Base-by-base conservation (phyloP, 1,140 invertebrate species). In the Drosophila ambigua region DNA sequence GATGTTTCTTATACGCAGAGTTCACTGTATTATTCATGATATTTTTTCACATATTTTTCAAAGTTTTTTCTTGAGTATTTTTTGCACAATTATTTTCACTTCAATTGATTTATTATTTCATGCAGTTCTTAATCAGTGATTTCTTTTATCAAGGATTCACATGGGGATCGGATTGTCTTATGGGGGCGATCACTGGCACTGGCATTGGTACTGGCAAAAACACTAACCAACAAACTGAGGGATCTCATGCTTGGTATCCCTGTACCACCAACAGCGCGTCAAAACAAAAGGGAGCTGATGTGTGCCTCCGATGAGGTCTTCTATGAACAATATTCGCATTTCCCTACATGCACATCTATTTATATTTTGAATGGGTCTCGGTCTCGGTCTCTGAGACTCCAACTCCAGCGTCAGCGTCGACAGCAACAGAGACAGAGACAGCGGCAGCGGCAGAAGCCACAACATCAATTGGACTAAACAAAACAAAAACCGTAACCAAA, bases 311-410 rank as follows among this genome's bases (percentile, higher is more conserved):
- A 52, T 90, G 90, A 91, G 90, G 90, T 91, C 90, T 91, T 91
- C 85, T 90, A 91, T 90, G 81, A 90, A 91, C 90, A 91, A 90
- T 91, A 91, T 88, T 88, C 87, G 79, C 83, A 90, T 89, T 90
- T 90, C 84, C 78, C 81, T 84, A 74, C 64, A 79, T 89, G 87
- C 87, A 91, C 90, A 90, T 91, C 90, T 91, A 91, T 91, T 91
- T 91, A 91, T 91, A 91, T 91, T 91, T 91, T 91, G 90, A 80
- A 89, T 78, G 66, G 65, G 57, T 66, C 74, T 77, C 58, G 65
- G 65, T 65, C 74, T 72, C 58, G 11, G 63, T 60, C 55, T 77
- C 64, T 45, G 26, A 87, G 23, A 69, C 80, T 51, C 79, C 80
- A 51, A 68, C 75, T 63, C 72, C 68, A 75, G 57, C 78, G 66